These are phyloP conservation scores for Salvator merianae DNA, from an alignment of 2,113 vertebrate species.

Conservation along the genomic window DNA sequence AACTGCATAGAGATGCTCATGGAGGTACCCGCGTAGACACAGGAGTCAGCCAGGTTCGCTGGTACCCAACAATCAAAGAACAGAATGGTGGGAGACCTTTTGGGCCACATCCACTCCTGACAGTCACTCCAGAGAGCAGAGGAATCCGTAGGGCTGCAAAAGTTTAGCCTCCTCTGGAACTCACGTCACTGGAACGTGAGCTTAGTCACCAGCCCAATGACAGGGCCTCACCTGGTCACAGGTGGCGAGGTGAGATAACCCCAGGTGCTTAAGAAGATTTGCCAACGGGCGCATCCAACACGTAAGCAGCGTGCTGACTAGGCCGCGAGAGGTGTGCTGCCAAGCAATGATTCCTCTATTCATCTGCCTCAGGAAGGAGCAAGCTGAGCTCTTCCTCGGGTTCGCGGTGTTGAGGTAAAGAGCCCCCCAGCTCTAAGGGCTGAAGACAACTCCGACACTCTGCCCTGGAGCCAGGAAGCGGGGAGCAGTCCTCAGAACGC, in stretches of 20 bases:
- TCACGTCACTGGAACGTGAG: not conserved
- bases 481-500: not conserved
- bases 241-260: not conserved
- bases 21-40: too few relatives aligned
- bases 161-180: not conserved
- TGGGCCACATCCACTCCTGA: too few relatives aligned
- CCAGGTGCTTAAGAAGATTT: constrained; percentile 26
- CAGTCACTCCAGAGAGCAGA: too few relatives aligned
- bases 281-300: not conserved
- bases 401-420: not conserved
- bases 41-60: too few relatives aligned
- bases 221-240: not conserved
- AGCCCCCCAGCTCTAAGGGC: too few relatives aligned
- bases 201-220: not conserved
- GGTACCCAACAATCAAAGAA: too few relatives aligned
- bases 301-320: not conserved
- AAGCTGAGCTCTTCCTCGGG: not conserved
- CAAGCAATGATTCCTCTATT: constrained; percentile 7
- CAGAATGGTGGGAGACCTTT: too few relatives aligned
- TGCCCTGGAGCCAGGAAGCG: not conserved
- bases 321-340: not conserved
- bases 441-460: too few relatives aligned
- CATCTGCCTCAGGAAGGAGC: constrained; percentile 32
- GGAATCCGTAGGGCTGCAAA: too few relatives aligned
- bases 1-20: too few relatives aligned